Evolutionary conservation across 1,140 invertebrate species (phyloP), one percentile per base, ranked within the genome.

Genomic region (honey bee (Apis mellifera)): DNA sequence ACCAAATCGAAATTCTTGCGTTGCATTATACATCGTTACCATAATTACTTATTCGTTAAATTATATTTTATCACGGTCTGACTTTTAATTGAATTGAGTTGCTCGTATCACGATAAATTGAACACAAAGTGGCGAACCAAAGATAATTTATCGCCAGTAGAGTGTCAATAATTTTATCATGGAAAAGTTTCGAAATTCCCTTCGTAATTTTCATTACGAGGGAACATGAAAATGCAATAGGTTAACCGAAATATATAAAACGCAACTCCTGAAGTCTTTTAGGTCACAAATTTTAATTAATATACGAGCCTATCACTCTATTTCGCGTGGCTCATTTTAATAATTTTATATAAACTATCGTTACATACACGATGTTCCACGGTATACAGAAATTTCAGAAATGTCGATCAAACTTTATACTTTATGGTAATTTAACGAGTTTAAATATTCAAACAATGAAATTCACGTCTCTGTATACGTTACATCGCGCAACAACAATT

Each of bases 81-180:
- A 17, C 13, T 69, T 69, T 23, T 21, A 19, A 13, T 52, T 21
- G 50, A 68, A 68, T 69, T 52, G 66, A 52, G 66, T 69, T 23
- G 48, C 42, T 12, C 48, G 48, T 54, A 19, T 54, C n/a, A 2
- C 48, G 60, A 50, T 75, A 52, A 75, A 75, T 75, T 65, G 12
- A 64, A 26, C 9, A 21, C 11, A 19, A 65, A 64, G 23, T 54
- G 23, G 8, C 48, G 12, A 65, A 52, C 19, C 21, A 65, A 21
- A 13, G 23, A 48, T 75, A 64, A 75, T 69, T 69, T 50, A 69
- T 69, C 66, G 42, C 23, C 21, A 19, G 66, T 50, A 23, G 19
- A 69, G 21, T 62, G 52, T 57, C 17, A 26, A 57, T 23, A 71
- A 71, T 71, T 32, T 55, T 32, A 32, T 32, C 23, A 9, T 9